phyloP scores from a whole-genome alignment of 2,113 vertebrate species.

The Psettodes erumei region DNA sequence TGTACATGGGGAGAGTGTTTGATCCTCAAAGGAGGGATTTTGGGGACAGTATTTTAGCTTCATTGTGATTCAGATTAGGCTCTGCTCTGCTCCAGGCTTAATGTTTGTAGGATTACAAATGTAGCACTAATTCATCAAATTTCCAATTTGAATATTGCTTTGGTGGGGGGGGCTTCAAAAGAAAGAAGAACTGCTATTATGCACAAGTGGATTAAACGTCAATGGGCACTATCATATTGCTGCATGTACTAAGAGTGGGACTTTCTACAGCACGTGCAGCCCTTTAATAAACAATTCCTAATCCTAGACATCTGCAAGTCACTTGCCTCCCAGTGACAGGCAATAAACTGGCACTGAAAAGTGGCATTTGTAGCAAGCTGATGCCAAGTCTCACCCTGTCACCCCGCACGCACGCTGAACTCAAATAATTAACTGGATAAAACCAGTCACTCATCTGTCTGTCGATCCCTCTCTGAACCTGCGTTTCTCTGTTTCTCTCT shows the following conservation, averaged over 20 bases:
- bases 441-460: not conserved
- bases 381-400: slow-evolving; percentile 1
- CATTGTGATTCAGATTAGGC: too few species aligned
- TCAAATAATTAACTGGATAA: slow-evolving; percentile 20
- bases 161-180: not conserved
- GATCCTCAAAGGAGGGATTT: too few species aligned
- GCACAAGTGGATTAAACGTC: not conserved
- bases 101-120: too few species aligned
- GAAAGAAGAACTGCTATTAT: not conserved
- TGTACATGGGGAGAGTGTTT: not conserved
- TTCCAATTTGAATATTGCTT: not conserved
- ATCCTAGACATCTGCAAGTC: not conserved
- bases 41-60: too few species aligned
- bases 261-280: not conserved
- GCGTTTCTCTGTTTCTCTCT: not conserved
- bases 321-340: not conserved
- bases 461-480: not conserved
- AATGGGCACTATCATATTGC: not conserved
- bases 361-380: slow-evolving; percentile 1
- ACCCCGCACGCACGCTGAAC: not conserved
- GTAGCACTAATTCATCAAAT: not conserved
- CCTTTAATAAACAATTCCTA: slow-evolving; percentile 1
- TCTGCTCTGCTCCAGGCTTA: too few species aligned
- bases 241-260: too few species aligned
- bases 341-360: slow-evolving; percentile 4